Evolutionary conservation across 2,113 vertebrate genomes (phyloP), one percentile per base, ranked within the genome.

Genomic region (Mionectes macconnelli): DNA sequence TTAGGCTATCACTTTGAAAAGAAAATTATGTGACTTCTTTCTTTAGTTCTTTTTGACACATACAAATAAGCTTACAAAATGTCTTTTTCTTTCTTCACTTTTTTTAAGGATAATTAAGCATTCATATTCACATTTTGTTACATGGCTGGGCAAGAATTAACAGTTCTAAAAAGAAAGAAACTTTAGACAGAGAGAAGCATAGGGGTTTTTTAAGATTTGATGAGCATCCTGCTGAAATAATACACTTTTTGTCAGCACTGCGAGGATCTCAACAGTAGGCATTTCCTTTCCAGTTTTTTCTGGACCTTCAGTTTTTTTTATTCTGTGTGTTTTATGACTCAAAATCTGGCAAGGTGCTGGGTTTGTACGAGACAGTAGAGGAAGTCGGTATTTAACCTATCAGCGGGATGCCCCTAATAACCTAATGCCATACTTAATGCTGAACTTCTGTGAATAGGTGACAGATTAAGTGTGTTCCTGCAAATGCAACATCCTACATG

Each of bases 341-440:
- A 23, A 50, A 40, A 3, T 42, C 49, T 79, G 50, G 8, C 13
- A 86, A 77, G 45, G 45, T 50, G 6, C 5, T 66, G 8, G 5
- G 7, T 40, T 72, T 88, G 11, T 69, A 27, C 12, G 25, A 4
- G 25, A 50, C 16, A 59, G 28, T 21, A 81, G 30, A 63, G 45
- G 27, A 66, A 64, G 24, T 1, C 10, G 55, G 4, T 33, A 50
- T 70, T 86, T 70, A 55, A 66, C 6, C 2, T n/a, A 30, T 28
- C 6, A 35, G 4, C 0, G 0, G 14, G 10, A 66, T 35, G 7
- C 28, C 37, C 12, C 7, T 35, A 33, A 45, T 28, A 81, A 74
- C 42, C 21, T 19, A 67, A 53, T 50, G 14, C 4, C 6, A 22
- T 4, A 2, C 56, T 69, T 45, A 55, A n/a, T n/a, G 6, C 3